phyloP scores from a whole-genome alignment of 2,888 invertebrate species.

The Drosophila subquinaria region DNA sequence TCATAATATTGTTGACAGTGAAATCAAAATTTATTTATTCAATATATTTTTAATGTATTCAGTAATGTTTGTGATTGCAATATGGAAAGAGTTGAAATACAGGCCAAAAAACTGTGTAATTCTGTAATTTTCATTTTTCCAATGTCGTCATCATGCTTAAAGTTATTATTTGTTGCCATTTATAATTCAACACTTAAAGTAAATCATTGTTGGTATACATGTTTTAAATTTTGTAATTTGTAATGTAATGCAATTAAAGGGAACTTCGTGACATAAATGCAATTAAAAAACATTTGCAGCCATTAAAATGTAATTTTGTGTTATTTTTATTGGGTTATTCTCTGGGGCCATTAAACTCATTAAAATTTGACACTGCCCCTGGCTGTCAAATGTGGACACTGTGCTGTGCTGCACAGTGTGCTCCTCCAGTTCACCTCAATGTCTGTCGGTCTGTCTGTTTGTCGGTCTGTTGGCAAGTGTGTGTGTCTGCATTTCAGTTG shows the following conservation, averaged over 20 bases:
- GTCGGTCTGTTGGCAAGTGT: constrained; percentile 14
- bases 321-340: constrained; percentile 59
- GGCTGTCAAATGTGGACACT: constrained; percentile 30
- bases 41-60: neutral
- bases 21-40: neutral
- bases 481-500: constrained; percentile 23
- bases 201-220: neutral
- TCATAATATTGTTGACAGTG: neutral
- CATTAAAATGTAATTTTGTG: constrained; percentile 70
- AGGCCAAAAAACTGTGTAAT: too few species aligned
- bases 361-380: constrained; percentile 59
- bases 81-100: neutral
- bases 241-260: constrained; percentile 44
- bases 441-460: constrained; percentile 24
- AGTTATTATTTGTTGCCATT: neutral
- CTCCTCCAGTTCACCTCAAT: neutral
- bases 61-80: neutral
- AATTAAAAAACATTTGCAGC: constrained; percentile 74
- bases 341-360: constrained; percentile 66
- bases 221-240: constrained; percentile 8
- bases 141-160: neutral
- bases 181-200: constrained; percentile 3
- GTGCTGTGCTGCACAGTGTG: constrained; percentile 1
- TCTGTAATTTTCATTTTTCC: neutral
- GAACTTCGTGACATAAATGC: constrained; percentile 62